Base-by-base conservation (phyloP, 2,888 invertebrate species). In the Ypsolopha scabrella region DNA sequence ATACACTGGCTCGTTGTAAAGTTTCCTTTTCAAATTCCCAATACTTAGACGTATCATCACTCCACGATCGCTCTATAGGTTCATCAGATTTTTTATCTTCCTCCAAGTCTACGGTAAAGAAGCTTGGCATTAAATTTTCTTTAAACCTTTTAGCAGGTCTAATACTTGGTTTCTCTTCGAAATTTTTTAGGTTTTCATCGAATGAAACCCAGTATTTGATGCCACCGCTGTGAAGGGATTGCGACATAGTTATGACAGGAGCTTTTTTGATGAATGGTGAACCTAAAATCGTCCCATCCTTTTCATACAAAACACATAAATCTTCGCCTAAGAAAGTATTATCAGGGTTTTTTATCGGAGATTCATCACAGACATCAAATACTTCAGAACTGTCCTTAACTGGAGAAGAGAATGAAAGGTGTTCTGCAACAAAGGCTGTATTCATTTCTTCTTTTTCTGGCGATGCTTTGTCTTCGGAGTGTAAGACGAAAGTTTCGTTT, bases 141-240 rank as follows among this genome's bases (percentile, higher is more conserved):
- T 11, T 24, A 13, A 6, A 41, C 10, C 49, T 14, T 34, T 50
- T 50, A 6, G 8, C 13, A 13, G 44, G 6, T 13, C 14, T 14
- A 7, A 11, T 13, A 7, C 14, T 8, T 8, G 14, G 37, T 48
- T 36, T 61, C 64, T 55, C 52, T 68, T 4, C 41, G 50, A 24
- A 46, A 52, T 47, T 53, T 61, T 52, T 35, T 53, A 0, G 6
- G 8, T 48, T 50, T 10, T 82, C 79, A 43, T 86, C 82, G 51
- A 87, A 87, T 0, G 85, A 86, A 0, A 87, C 38, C 87, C 87
- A 87, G 45, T 81, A 87, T 56, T 85, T 87, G 0, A 85, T 62
- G 0, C 87, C 87, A 0, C 86, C 83, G 0, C 63, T 68, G 41
- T 80, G 72, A 46, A 68, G 72, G 0, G 70, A 81, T 41, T 79